Base-by-base conservation (phyloP, 2,113 vertebrate genomes). In the Neotoma lepida region DNA sequence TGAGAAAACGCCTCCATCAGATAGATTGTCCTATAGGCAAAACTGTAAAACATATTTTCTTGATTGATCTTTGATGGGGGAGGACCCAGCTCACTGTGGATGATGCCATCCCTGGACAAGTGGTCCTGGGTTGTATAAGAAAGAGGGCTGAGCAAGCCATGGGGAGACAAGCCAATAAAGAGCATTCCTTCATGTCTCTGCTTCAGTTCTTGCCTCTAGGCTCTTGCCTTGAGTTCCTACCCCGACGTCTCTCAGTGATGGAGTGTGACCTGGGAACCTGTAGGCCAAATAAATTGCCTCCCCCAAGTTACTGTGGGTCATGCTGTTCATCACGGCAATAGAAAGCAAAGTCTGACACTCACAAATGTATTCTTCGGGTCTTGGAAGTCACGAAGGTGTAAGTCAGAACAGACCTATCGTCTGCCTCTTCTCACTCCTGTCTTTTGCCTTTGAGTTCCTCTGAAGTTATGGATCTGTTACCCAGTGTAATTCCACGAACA, bases 401-500 rank as follows among this genome's bases (percentile, higher is more conserved):
- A 77, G 74, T 0, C 24, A 81, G 56, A n/a, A 51, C 39, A 78
- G 66, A 6, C n/a, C 88, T 9, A 0, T 8, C 30, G 33, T 20
- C 35, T 6, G 17, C 4, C 2, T 30, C 41, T 4, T 82, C 61
- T 51, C 6, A 2, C 2, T 54, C 24, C 41, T 76, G 46, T 28
- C 78, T 73, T 73, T 71, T n/a, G 66, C 44, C 61, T 58, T 77
- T 82, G 76, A 86, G 44, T 86, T 49, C 41, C 35, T 80, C 70
- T 80, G n/a, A 46, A n/a, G 2, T 20, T 44, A 46, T 35, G 56
- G 33, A 30, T 14, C 18, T 13, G 44, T 51, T 9, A 68, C 24
- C 49, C 17, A 9, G 58, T 4, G 14, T 0, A 7, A 6, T 14
- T 7, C 10, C n/a, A 17, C 41, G 66, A 49, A 17, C 33, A 39